Percentiles rank a stretch among this genome's conserved stretches.
phyloP scores from a whole-genome alignment of 2,888 invertebrate genomes.

The Ochlodes sylvanus region DNA sequence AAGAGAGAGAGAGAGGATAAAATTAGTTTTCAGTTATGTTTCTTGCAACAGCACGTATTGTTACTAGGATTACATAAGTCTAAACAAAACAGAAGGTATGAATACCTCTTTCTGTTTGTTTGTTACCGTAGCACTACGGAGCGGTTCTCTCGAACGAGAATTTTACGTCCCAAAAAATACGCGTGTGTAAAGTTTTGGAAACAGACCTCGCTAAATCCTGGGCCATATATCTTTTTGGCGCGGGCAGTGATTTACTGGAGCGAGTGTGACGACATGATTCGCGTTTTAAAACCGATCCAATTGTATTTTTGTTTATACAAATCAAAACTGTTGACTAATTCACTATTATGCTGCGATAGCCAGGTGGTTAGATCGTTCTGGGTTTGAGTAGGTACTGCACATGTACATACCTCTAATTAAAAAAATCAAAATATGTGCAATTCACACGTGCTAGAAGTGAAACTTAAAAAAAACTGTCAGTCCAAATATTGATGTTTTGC shows the following conservation, averaged over 20 bases:
- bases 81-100: neutral
- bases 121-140: neutral
- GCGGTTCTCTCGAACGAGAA: neutral
- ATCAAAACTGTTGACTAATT: neutral
- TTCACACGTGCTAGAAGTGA: no score
- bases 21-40: neutral
- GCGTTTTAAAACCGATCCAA: conserved; percentile 13
- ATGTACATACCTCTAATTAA: no score
- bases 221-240: conserved; percentile 18
- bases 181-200: conserved; percentile 11
- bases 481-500: no score
- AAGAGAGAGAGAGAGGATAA: no score
- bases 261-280: conserved; percentile 25
- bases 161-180: conserved; percentile 1
- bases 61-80: neutral
- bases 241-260: conserved; percentile 28
- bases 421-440: no score
- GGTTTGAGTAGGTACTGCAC: no score
- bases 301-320: neutral
- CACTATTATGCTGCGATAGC: no score
- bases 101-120: neutral
- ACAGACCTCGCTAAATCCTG: conserved; percentile 7
- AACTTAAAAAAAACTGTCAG: no score
- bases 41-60: neutral
- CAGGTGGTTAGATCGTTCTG: no score